phyloP scores from a whole-genome alignment of 2,113 vertebrate genomes.

The Sander vitreus region DNA sequence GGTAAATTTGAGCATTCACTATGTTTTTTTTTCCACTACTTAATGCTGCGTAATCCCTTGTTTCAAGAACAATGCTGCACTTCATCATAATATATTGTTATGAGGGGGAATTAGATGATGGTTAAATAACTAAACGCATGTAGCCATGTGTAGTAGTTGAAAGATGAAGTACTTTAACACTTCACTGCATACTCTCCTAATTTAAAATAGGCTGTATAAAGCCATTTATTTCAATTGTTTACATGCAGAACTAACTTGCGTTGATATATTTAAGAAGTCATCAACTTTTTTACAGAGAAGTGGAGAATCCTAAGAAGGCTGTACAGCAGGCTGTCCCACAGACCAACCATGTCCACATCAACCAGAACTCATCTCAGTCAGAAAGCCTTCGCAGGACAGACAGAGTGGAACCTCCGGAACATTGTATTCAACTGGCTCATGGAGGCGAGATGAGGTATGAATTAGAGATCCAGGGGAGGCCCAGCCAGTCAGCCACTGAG shows the following conservation, averaged over 20 bases:
- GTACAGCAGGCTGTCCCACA: slow-evolving; percentile 89
- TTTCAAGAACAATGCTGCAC: slow-evolving; percentile 28
- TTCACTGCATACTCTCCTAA: background rate
- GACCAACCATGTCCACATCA: slow-evolving; percentile 87
- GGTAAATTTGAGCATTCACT: slow-evolving; percentile 39
- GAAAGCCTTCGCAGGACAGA: slow-evolving; percentile 81
- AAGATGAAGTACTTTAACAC: slow-evolving; percentile 2
- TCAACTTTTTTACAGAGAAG: slow-evolving; percentile 83
- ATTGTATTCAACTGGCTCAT: slow-evolving; percentile 78
- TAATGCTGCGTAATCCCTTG: slow-evolving; percentile 17
- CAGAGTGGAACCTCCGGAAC: slow-evolving; percentile 76
- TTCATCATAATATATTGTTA: background rate
- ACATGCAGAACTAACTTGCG: background rate
- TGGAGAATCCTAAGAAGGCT: slow-evolving; percentile 85
- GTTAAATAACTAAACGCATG: background rate
- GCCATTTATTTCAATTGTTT: background rate
- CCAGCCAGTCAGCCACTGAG: slow-evolving; percentile 71
- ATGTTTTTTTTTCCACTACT: slow-evolving; percentile 25
- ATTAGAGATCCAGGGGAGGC: slow-evolving; percentile 85
- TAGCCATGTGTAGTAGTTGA: background rate
- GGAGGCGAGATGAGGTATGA: slow-evolving; percentile 83
- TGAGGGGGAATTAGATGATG: background rate
- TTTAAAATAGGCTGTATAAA: background rate
- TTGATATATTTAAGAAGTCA: slow-evolving; percentile 10
- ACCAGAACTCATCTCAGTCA: slow-evolving; percentile 80